Percentiles rank a stretch among this genome's conserved stretches.
Conservation (phyloP, 2,113 vertebrate species). For the Grus americana region DNA sequence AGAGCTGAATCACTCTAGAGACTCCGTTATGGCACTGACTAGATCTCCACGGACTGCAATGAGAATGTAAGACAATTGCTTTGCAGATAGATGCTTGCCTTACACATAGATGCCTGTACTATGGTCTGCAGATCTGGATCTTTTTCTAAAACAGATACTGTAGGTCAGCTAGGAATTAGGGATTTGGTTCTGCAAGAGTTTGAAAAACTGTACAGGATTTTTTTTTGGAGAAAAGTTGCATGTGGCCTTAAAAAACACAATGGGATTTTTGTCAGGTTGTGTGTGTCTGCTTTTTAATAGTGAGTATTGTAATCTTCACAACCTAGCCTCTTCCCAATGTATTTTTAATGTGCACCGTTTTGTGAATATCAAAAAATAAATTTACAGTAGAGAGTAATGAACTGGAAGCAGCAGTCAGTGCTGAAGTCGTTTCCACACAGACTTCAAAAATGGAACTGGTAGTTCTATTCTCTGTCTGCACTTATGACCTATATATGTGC, state of each 20-base stretch:
- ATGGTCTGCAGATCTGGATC: neutral
- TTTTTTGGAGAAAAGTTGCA: neutral
- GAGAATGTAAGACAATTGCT: neutral
- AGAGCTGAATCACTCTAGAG: accelerated
- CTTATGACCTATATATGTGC: neutral
- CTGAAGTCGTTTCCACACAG: neutral
- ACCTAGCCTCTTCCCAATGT: neutral
- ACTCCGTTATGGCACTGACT: neutral
- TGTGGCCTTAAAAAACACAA: neutral
- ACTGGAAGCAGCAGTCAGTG: neutral
- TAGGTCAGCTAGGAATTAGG: neutral
- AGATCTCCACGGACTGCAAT: neutral
- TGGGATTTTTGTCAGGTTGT: neutral
- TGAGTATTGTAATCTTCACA: neutral
- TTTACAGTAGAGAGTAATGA: neutral
- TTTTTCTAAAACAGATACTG: neutral
- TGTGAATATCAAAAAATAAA: neutral
- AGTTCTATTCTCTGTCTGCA: neutral
- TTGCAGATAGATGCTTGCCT: neutral
- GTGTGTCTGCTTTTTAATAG: neutral
- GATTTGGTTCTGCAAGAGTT: neutral
- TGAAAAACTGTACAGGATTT: neutral
- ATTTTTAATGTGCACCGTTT: neutral
- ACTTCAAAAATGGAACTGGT: neutral
- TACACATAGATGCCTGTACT: neutral